Conservation (phyloP, 1,140 invertebrate species). For the Helicoverpa armigera region DNA sequence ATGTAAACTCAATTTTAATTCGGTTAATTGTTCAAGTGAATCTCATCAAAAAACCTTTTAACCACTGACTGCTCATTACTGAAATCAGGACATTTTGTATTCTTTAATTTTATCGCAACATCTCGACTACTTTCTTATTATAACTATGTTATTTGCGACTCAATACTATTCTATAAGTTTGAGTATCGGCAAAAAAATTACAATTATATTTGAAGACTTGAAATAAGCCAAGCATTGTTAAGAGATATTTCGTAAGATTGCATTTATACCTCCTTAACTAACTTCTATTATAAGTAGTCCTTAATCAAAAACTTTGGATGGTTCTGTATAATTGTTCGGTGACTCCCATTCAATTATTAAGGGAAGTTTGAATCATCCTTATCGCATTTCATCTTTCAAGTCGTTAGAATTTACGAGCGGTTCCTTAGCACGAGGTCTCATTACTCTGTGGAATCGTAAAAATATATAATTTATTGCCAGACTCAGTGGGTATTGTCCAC, state of each 20-base stretch:
- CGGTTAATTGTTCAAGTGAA: no score
- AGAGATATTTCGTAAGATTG: neutral
- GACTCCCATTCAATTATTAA: conserved; percentile 25
- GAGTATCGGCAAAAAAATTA: no score
- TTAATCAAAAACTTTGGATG: neutral
- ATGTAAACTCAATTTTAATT: no score
- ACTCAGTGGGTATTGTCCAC: conserved; percentile 54
- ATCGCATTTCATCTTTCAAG: conserved; percentile 58
- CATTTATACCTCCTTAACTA: neutral
- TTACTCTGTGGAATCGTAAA: conserved; percentile 73
- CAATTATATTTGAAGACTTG: no score
- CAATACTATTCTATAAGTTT: no score
- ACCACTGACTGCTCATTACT: no score
- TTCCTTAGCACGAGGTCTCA: conserved; percentile 64
- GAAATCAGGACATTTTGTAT: no score
- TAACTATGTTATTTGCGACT: no score
- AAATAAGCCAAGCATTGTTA: neutral
- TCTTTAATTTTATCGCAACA: no score
- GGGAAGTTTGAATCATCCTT: conserved; percentile 24
- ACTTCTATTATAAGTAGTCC: neutral
- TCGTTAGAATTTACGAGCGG: conserved; percentile 72
- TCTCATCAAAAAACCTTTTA: no score
- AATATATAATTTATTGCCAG: conserved; percentile 75
- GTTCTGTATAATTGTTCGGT: neutral
- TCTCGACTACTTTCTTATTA: no score